Evolutionary conservation across 2,888 invertebrate species (phyloP).

Genomic region (Listrodromus nycthemerus): DNA sequence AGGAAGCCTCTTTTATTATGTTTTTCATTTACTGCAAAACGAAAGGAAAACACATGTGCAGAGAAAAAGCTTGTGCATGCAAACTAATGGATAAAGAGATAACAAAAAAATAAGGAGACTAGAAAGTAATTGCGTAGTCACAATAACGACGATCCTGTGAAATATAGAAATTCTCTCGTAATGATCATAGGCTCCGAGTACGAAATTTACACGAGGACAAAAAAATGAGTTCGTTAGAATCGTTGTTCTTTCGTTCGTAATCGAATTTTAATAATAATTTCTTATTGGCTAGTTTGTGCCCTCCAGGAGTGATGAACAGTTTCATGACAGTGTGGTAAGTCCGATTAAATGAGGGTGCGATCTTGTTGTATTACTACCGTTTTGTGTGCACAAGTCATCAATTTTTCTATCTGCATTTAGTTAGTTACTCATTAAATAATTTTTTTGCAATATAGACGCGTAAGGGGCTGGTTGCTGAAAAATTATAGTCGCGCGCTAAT

Average conservation of each 20-base stretch:
- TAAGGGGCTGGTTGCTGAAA: constrained; percentile 53
- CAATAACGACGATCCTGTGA: constrained; percentile 36
- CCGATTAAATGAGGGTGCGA: constrained; percentile 78
- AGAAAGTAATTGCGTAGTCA: constrained; percentile 45
- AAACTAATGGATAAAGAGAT: constrained; percentile 79
- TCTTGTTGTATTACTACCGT: constrained; percentile 79
- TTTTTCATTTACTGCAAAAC: constrained; percentile 48
- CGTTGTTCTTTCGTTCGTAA: constrained; percentile 62
- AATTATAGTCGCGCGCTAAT: constrained; percentile 8
- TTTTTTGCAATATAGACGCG: constrained; percentile 58
- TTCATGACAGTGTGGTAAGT: constrained; percentile 96
- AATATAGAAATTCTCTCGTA: constrained; percentile 26
- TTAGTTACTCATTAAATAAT: constrained; percentile 56
- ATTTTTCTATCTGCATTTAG: constrained; percentile 73
- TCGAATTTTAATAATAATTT: constrained; percentile 83
- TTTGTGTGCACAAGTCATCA: constrained; percentile 84
- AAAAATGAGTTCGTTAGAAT: constrained; percentile 53
- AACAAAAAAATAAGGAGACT: constrained; percentile 44
- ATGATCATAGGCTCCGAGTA: constrained; percentile 36
- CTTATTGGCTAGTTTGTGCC: constrained; percentile 92
- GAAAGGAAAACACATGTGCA: constrained; percentile 55
- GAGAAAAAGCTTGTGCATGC: constrained; percentile 84
- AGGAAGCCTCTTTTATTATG: constrained; percentile 60
- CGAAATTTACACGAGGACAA: constrained; percentile 3
- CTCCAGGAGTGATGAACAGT: constrained; percentile 95